Evolutionary conservation across 1,140 invertebrate genomes (phyloP).

Genomic region (Achroia grisella): DNA sequence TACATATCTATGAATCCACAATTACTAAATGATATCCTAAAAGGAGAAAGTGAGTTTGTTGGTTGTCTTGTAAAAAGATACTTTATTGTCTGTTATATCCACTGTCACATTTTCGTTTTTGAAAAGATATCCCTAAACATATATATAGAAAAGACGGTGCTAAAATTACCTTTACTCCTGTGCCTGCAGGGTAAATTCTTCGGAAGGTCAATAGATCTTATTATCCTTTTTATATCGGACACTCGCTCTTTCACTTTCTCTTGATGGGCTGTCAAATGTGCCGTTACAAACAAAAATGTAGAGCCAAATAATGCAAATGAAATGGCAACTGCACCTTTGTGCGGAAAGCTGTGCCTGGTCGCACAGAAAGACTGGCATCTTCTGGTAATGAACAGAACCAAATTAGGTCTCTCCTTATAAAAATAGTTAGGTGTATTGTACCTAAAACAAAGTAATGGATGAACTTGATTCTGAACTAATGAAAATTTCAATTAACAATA

Average conservation of each 20-base stretch:
- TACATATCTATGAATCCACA: no score
- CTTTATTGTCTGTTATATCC: no score
- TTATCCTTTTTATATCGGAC: conserved; percentile 90
- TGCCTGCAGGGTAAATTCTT: conserved; percentile 84
- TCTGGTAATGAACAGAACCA: conserved; percentile 96
- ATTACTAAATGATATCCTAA: no score
- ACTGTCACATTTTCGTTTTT: no score
- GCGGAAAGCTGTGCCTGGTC: conserved; percentile 89
- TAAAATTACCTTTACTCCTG: conserved; percentile 81
- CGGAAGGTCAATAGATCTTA: conserved; percentile 88
- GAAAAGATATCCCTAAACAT: no score
- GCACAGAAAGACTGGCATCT: conserved; percentile 88
- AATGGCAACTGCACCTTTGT: conserved; percentile 93
- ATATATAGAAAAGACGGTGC: no score
- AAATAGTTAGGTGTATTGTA: conserved; percentile 89
- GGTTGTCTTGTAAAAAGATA: no score
- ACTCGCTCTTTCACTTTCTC: conserved; percentile 91
- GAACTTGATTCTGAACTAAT: conserved; percentile 86
- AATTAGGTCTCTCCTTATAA: conserved; percentile 91
- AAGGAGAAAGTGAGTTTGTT: no score
- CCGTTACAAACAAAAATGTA: conserved; percentile 94
- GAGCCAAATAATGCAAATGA: conserved; percentile 94
- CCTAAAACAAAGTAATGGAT: conserved; percentile 86
- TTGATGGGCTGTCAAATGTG: conserved; percentile 92
- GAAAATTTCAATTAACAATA: conserved; percentile 91